A percentile compares a stretch with the other conserved stretches of the same genome.
Evolutionary conservation across 2,113 vertebrate genomes (phyloP).

Genomic region (Anhinga rufa): DNA sequence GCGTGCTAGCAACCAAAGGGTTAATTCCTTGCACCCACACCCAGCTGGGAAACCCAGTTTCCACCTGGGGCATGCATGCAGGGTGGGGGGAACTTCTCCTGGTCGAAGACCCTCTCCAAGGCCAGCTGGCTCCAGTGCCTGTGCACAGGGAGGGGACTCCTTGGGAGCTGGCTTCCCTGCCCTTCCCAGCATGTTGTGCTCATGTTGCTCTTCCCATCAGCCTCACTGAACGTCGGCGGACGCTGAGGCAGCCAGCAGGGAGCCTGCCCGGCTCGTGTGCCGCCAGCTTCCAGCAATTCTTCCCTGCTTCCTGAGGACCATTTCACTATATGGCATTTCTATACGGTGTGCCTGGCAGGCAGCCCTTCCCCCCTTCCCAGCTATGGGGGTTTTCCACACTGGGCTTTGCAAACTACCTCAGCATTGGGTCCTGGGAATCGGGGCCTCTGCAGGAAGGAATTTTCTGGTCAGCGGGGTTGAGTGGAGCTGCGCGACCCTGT

Average conservation of each 20-base stretch:
- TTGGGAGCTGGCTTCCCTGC: neutral
- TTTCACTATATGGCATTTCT: neutral
- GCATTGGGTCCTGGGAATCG: neutral
- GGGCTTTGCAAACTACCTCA: neutral
- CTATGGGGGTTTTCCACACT: neutral
- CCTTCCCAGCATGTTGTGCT: neutral
- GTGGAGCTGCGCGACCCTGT: neutral
- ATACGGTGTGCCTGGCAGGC: neutral
- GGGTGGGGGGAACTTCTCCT: neutral
- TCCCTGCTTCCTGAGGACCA: neutral
- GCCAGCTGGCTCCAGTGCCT: neutral
- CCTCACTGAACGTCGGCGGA: accelerated
- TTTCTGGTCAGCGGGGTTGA: neutral
- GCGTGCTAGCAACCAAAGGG: neutral
- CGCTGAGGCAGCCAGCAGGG: accelerated
- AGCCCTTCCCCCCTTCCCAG: neutral
- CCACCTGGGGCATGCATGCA: accelerated
- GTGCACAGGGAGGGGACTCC: accelerated
- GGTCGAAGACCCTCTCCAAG: neutral
- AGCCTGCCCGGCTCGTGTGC: neutral
- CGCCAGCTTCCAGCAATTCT: neutral
- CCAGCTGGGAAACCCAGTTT: neutral
- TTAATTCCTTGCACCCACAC: neutral
- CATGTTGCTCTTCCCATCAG: neutral
- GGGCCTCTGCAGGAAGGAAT: slow-evolving; percentile 42